These are phyloP conservation scores for Bambusicola thoracicus DNA, from an alignment of 2,113 vertebrate genomes.

Conservation along the genomic window DNA sequence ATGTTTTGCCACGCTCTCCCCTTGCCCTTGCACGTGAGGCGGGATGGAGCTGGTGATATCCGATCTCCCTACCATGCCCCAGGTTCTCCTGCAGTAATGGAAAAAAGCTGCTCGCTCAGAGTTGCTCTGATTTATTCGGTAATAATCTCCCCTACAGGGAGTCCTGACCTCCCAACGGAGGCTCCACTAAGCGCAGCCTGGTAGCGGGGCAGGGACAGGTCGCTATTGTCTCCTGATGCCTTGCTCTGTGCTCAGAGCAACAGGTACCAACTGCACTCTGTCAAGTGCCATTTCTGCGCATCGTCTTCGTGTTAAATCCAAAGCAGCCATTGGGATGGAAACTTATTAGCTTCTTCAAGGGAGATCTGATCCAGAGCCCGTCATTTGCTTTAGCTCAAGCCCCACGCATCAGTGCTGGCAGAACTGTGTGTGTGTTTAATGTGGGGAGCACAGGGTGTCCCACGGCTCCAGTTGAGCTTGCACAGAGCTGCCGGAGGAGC, in stretches of 20 bases:
- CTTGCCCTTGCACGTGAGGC: neutral
- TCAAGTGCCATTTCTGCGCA: neutral
- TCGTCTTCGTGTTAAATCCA: neutral
- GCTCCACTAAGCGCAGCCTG: neutral
- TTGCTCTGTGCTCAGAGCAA: neutral
- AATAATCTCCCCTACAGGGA: neutral
- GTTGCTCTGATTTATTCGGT: neutral
- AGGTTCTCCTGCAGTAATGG: neutral
- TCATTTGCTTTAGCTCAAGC: neutral
- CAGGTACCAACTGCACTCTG: neutral
- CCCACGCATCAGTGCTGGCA: fast-evolving
- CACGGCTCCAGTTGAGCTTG: neutral
- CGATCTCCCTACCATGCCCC: neutral
- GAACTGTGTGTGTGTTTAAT: neutral
- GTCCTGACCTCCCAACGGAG: neutral
- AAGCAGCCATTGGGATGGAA: neutral
- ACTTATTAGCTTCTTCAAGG: neutral
- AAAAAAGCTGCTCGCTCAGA: neutral
- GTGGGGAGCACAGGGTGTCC: neutral
- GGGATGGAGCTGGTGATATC: neutral
- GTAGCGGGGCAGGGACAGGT: neutral
- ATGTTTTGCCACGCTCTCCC: neutral
- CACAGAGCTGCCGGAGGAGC: neutral
- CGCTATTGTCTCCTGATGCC: neutral
- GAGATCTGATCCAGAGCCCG: neutral